Evolutionary conservation across 1,140 invertebrate genomes (phyloP), one percentile per base, ranked within the genome.

Genomic region (Drosophila gunungcola): DNA sequence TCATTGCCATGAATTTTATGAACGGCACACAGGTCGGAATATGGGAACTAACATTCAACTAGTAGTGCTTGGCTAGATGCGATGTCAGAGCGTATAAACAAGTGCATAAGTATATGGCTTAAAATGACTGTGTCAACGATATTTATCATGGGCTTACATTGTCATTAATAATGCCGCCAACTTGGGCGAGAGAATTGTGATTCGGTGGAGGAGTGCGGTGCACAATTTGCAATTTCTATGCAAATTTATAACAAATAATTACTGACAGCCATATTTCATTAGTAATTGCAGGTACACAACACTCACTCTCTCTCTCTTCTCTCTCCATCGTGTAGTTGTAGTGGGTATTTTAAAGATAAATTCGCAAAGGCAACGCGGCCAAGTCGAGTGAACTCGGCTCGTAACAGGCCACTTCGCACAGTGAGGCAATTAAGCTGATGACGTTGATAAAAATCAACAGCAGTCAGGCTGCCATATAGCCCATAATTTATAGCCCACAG

Each of bases 211-310:
- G 64, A 69, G 63, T 78, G 84, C 79, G 83, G 78, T 82, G 83
- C 81, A 79, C 84, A 90, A 90, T 84, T 89, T 84, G 85, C 85
- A 90, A 90, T 90, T 90, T 90, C 85, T 90, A 90, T 90, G 85
- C 85, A 90, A 90, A 90, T 90, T 90, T 85, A 90, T 90, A 90
- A 90, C 85, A 90, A 85, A 90, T 85, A 90, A 90, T 90, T 90
- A 90, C 85, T 79, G 85, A 90, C 80, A 90, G 81, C 85, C 83
- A 90, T 90, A 90, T 85, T 90, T 90, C 81, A 86, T 90, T 90
- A 90, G 81, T 90, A 90, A 90, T 90, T 90, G 86, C 85, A 74
- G 75, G 57, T 78, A 85, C 74, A 46, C 55, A 43, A 73, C 73
- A 65, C 61, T 39, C 16, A 21, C 16, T 21, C 0, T 48, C 60